A percentile compares a stretch with the other conserved stretches of the same genome.
phyloP scores from a whole-genome alignment of 2,888 invertebrate species.

The Tetanocera ferruginea region DNA sequence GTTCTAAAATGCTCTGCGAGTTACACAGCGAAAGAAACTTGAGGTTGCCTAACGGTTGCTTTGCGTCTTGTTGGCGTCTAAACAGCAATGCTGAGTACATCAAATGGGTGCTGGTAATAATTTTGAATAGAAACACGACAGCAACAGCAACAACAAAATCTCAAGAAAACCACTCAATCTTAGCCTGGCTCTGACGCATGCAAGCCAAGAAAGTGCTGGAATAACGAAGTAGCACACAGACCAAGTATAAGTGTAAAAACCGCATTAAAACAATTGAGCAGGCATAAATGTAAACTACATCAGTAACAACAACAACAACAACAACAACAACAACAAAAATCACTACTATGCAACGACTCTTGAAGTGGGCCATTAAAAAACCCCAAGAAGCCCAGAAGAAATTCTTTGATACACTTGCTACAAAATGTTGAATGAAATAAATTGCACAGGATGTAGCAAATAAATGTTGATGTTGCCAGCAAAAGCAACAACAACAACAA shows the following conservation, averaged over 20 bases:
- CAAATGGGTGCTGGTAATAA: not conserved
- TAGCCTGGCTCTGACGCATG: no score
- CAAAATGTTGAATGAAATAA: conserved; percentile 3
- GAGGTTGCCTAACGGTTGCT: not conserved
- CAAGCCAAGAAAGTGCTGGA: not conserved
- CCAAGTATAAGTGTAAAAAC: not conserved
- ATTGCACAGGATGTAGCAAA: not conserved
- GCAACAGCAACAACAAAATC: no score
- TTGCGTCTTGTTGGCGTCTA: not conserved
- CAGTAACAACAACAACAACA: not conserved
- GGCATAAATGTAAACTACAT: not conserved
- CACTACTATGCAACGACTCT: not conserved
- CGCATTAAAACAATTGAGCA: not conserved
- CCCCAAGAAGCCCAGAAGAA: not conserved
- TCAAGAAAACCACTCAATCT: no score
- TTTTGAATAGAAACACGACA: no score
- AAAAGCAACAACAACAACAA: not conserved
- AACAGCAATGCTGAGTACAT: not conserved
- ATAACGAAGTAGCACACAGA: not conserved
- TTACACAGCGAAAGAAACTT: not conserved
- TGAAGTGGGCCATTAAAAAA: not conserved
- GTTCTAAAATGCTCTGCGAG: not conserved
- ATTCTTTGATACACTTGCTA: not conserved
- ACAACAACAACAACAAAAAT: not conserved
- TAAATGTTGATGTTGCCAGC: not conserved